Percentiles rank a stretch among this genome's conserved stretches.
Conservation (phyloP, 1,140 invertebrate genomes). For the Zaprionus gabonicus region DNA sequence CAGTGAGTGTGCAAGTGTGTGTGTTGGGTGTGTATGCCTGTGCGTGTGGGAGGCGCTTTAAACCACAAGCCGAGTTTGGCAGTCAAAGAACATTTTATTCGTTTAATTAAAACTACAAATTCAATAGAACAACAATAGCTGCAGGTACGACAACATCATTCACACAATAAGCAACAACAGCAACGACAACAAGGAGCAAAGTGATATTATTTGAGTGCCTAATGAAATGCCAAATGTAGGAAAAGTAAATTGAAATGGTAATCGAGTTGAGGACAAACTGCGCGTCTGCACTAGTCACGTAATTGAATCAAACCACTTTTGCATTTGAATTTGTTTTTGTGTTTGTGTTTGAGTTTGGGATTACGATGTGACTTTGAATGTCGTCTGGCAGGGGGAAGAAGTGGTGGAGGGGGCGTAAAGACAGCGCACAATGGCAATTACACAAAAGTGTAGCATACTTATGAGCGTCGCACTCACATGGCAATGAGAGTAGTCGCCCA, state of each 20-base stretch:
- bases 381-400: not conserved
- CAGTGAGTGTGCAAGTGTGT: not conserved
- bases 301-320: conserved; percentile 59
- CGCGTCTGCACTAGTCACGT: conserved; percentile 55
- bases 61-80: conserved; percentile 12
- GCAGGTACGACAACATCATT: conserved; percentile 27
- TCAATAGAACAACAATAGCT: conserved; percentile 29
- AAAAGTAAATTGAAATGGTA: conserved; percentile 61
- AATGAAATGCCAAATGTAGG: conserved; percentile 54
- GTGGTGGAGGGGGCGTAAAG: not conserved
- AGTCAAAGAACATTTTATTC: conserved; percentile 44
- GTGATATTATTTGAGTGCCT: conserved; percentile 33
- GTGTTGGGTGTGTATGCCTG: not conserved
- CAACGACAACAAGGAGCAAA: not conserved
- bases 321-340: conserved; percentile 28
- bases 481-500: conserved; percentile 13
- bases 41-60: conserved; percentile 14
- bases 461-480: conserved; percentile 15
- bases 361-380: conserved; percentile 12
- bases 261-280: conserved; percentile 44
- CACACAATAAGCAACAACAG: not conserved
- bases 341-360: conserved; percentile 1
- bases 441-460: conserved; percentile 42
- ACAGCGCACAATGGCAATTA: conserved; percentile 45
- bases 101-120: conserved; percentile 57